Evolutionary conservation across 2,888 invertebrate genomes (phyloP).

Genomic region (Mechanitis mazaeus): DNA sequence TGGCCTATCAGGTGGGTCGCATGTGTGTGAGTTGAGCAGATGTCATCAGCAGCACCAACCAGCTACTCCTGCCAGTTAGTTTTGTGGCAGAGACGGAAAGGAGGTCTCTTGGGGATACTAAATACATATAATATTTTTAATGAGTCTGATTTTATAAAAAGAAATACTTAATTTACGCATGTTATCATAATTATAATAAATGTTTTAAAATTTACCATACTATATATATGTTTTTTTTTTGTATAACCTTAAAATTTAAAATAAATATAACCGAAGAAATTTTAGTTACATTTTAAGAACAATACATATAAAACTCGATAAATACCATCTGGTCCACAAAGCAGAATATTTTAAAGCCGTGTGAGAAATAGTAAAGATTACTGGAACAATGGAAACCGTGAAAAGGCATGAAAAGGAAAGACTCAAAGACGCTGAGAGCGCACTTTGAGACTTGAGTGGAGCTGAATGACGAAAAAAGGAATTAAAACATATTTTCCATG

Average conservation of each 20-base stretch:
- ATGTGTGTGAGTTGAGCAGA: too few relatives aligned
- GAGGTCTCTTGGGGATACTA: too few relatives aligned
- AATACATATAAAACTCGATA: background rate
- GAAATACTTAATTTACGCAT: too few relatives aligned
- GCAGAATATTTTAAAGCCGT: constrained; percentile 10
- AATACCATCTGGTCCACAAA: constrained; percentile 4
- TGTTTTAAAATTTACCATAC: too few relatives aligned
- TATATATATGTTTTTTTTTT: background rate
- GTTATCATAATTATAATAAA: background rate
- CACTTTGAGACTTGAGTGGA: constrained; percentile 23
- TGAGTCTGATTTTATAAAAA: too few relatives aligned
- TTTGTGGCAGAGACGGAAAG: too few relatives aligned
- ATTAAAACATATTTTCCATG: background rate
- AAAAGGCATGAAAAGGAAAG: constrained; percentile 27
- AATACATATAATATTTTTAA: too few relatives aligned
- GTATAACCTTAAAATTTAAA: background rate
- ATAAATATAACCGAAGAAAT: too few relatives aligned
- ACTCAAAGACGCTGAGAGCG: constrained; percentile 24
- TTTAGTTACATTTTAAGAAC: background rate
- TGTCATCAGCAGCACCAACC: too few relatives aligned
- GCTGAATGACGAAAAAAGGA: constrained; percentile 15
- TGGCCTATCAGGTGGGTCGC: too few relatives aligned
- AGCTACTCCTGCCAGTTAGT: too few relatives aligned
- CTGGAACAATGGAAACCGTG: constrained; percentile 25
- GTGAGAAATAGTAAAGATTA: constrained; percentile 25